Base-by-base conservation (phyloP, 2,113 vertebrate genomes). In the Arvicanthis niloticus region DNA sequence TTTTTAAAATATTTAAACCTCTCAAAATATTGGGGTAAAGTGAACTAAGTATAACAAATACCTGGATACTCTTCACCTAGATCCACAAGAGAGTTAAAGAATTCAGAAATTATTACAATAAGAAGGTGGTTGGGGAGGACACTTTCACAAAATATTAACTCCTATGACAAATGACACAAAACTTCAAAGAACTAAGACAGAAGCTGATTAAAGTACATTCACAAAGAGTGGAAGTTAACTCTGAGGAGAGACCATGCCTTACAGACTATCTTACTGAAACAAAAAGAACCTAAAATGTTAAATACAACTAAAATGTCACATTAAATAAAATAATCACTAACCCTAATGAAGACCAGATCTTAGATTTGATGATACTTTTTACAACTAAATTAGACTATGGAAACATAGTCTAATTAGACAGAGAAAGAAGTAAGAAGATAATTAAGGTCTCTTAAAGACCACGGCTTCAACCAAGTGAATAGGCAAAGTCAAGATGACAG, bases 1-100 rank as follows among this genome's bases (percentile, higher is more conserved):
- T 65, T 76, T 62, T 76, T 73, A 82, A 92, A 76, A 31, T 24
- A 60, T 58, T 93, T 68, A 86, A 95, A 92, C 11, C 62, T 21
- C 37, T 82, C 78, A 80, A 90, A 84, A 76, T n/a, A 37, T 10
- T 3, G 15, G 10, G 31, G 8, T 7, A 11, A 10, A 4, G 13
- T 48, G 67, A 40, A 82, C n/a, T 51, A 67, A 70, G 48, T 37
- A 17, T 29, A 76, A 45, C 10, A 77, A 75, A 12, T 31, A 22
- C 42, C 68, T 12, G 10, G 15, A n/a, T 37, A 80, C 15, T 45
- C 45, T 24, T 29, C 3, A 60, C 21, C 42, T 91, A 53, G 68
- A 40, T 29, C 31, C 29, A 24, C 37, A 56, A 4, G 17, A 0
- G 37, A n/a, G 22, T 53, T 65, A 45, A 5, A 67, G 45, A 7